These are phyloP conservation scores for Poecilus cupreus DNA, from an alignment of 2,888 invertebrate species.

Conservation along the genomic window DNA sequence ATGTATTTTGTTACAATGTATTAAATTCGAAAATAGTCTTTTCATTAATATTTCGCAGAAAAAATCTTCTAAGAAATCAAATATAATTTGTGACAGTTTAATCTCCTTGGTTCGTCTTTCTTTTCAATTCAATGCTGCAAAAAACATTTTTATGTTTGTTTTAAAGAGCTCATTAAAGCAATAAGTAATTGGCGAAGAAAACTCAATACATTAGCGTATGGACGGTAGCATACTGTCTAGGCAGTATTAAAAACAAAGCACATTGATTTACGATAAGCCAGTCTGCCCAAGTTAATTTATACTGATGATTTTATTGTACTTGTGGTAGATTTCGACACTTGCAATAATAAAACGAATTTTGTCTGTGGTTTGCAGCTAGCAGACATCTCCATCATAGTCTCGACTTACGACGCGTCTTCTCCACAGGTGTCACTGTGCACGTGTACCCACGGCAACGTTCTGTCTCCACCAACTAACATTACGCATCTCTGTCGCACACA, in stretches of 20 bases:
- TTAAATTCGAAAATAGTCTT: too few relatives aligned
- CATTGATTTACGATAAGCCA: not conserved
- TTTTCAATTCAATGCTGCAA: too few relatives aligned
- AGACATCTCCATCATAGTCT: not conserved
- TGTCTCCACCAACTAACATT: not conserved
- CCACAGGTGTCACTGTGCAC: constrained; percentile 37
- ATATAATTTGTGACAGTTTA: too few relatives aligned
- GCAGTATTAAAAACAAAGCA: not conserved
- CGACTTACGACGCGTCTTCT: constrained; percentile 33
- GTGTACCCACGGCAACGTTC: not conserved
- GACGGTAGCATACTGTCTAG: too few relatives aligned
- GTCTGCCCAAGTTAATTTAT: not conserved
- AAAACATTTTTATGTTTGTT: too few relatives aligned
- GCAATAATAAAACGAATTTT: not conserved
- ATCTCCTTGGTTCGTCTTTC: too few relatives aligned
- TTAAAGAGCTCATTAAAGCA: too few relatives aligned
- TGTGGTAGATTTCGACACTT: constrained; percentile 24
- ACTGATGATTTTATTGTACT: not conserved
- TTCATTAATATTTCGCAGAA: too few relatives aligned
- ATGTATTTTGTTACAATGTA: too few relatives aligned
- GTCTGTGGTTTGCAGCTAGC: constrained; percentile 38
- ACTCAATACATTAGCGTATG: too few relatives aligned
- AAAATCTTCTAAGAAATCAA: too few relatives aligned
- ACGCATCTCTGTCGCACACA: not conserved
- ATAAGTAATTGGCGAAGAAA: too few relatives aligned